Evolutionary conservation across 2,113 vertebrate genomes (phyloP).

Genomic region (Campylomormyrus numenius): DNA sequence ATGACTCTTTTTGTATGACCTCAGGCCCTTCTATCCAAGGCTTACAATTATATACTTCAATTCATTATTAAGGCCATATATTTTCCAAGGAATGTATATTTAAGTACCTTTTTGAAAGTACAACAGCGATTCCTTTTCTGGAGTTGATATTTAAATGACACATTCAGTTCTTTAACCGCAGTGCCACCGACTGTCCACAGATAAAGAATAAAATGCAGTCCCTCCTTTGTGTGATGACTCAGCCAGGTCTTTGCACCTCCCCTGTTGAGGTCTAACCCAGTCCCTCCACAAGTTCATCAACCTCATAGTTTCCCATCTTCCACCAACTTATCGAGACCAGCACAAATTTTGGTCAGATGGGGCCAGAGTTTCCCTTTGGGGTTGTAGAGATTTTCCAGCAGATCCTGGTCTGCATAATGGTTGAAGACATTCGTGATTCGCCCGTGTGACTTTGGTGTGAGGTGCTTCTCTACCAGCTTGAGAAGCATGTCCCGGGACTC

Average conservation of each 20-base stretch:
- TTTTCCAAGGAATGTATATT: neutral
- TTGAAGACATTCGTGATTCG: constrained; percentile 75
- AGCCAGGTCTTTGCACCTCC: neutral
- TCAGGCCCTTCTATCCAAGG: neutral
- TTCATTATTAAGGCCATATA: neutral
- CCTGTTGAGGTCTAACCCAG: constrained; percentile 42
- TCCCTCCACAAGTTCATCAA: constrained; percentile 16
- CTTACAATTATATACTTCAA: neutral
- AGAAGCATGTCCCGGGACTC: constrained; percentile 72
- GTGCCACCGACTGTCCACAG: neutral
- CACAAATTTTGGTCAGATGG: constrained; percentile 76
- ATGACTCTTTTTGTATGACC: neutral
- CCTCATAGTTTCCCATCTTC: constrained; percentile 76
- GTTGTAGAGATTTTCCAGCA: constrained; percentile 75
- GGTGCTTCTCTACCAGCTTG: constrained; percentile 73
- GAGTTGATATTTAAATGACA: neutral
- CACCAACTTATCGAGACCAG: constrained; percentile 77
- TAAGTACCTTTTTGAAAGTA: constrained; percentile 1
- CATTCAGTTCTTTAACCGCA: neutral
- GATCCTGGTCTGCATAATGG: constrained; percentile 78
- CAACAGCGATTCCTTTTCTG: constrained; percentile 3
- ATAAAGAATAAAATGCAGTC: neutral
- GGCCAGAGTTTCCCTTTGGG: constrained; percentile 69
- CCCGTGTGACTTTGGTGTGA: constrained; percentile 74
- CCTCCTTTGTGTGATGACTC: neutral